Evolutionary conservation across 2,888 invertebrate genomes (phyloP).

Genomic region (Pardosa pseudoannulata): DNA sequence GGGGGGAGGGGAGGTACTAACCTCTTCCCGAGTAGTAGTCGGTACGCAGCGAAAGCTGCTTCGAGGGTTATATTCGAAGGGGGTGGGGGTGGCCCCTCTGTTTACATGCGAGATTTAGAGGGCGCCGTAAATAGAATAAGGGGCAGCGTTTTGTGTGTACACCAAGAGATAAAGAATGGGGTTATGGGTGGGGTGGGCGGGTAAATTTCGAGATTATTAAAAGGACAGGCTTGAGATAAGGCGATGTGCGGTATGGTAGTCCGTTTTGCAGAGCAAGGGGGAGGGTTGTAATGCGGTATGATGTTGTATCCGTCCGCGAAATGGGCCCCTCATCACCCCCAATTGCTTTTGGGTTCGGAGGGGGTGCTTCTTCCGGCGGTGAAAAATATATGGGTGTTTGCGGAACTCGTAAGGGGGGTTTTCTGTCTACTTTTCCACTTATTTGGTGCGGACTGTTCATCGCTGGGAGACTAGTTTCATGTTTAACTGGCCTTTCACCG

Average conservation of each 20-base stretch:
- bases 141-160: background rate
- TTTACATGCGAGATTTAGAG: slow-evolving; percentile 37
- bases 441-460: no score
- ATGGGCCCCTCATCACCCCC: no score
- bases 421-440: no score
- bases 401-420: no score
- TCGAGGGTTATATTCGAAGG: slow-evolving; percentile 16
- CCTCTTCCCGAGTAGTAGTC: background rate
- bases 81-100: no score
- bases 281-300: background rate
- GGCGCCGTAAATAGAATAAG: slow-evolving; percentile 5
- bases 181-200: no score
- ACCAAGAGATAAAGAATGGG: background rate
- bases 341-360: no score
- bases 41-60: slow-evolving; percentile 9
- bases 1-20: background rate
- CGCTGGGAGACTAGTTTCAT: no score
- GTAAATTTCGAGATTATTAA: slow-evolving; percentile 8
- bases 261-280: background rate
- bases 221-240: background rate
- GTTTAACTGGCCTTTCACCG: no score
- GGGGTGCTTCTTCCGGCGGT: background rate
- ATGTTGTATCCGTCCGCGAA: background rate
- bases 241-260: background rate
- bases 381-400: no score